Percentiles rank a stretch among this genome's conserved stretches.
Conservation (phyloP, 2,113 vertebrate genomes). For the Ceratotherium simum region DNA sequence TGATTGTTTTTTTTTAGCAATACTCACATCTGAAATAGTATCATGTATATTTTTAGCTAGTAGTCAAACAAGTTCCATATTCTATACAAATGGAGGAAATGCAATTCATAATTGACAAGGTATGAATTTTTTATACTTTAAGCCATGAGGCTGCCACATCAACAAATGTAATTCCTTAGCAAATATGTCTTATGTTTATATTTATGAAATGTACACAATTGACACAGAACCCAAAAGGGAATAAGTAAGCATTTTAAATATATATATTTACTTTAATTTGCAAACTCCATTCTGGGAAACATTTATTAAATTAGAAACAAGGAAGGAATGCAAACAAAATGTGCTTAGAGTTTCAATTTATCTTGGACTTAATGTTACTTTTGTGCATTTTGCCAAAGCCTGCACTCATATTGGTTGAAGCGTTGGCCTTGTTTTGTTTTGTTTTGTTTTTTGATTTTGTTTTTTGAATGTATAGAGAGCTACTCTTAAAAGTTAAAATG, state of each 20-base stretch:
- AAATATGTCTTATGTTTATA: slow-evolving; percentile 84
- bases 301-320: slow-evolving; percentile 82
- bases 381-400: slow-evolving; percentile 58
- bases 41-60: slow-evolving; percentile 71
- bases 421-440: slow-evolving; percentile 39
- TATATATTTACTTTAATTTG: slow-evolving; percentile 80
- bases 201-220: slow-evolving; percentile 82
- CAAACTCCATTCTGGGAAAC: slow-evolving; percentile 77
- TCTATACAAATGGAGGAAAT: slow-evolving; percentile 77
- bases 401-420: slow-evolving; percentile 5
- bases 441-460: neutral
- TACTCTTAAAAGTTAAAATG: slow-evolving; percentile 50
- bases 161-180: slow-evolving; percentile 85
- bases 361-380: slow-evolving; percentile 32
- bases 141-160: slow-evolving; percentile 83
- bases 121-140: slow-evolving; percentile 86
- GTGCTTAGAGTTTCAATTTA: slow-evolving; percentile 73
- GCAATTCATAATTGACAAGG: slow-evolving; percentile 86
- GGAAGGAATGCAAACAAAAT: slow-evolving; percentile 48
- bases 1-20: neutral
- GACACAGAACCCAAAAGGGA: slow-evolving; percentile 79
- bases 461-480: neutral
- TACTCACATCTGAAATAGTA: slow-evolving; percentile 68
- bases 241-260: slow-evolving; percentile 83
- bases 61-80: slow-evolving; percentile 75